These are phyloP conservation scores for Sialis lutaria DNA, from an alignment of 2,888 invertebrate species.

Conservation along the genomic window DNA sequence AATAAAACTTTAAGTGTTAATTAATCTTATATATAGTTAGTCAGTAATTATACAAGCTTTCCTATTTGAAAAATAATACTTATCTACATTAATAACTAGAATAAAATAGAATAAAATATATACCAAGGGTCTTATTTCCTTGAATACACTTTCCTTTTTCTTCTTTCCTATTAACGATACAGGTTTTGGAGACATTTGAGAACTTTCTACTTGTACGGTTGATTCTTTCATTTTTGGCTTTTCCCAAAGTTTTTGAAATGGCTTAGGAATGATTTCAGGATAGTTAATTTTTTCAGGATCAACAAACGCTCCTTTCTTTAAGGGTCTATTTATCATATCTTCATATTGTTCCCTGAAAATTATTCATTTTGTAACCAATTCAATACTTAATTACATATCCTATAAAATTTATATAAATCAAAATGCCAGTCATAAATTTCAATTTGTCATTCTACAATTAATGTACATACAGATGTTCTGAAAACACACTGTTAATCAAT, in stretches of 20 bases:
- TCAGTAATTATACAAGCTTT: too few relatives aligned
- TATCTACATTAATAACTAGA: not conserved
- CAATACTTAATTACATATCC: not conserved
- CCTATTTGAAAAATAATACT: too few relatives aligned
- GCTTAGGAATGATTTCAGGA: slow-evolving; percentile 3
- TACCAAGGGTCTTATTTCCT: slow-evolving; percentile 4
- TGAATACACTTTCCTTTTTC: slow-evolving; percentile 1
- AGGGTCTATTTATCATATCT: slow-evolving; percentile 3
- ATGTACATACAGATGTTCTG: too few relatives aligned
- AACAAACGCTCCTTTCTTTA: slow-evolving; percentile 4
- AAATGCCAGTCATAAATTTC: too few relatives aligned
- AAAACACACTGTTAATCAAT: too few relatives aligned
- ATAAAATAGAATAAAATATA: not conserved
- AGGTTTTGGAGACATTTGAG: slow-evolving; percentile 3
- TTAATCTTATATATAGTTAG: too few relatives aligned
- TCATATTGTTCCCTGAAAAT: slow-evolving; percentile 3
- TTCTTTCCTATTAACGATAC: not conserved
- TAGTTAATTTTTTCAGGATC: slow-evolving; percentile 2
- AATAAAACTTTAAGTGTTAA: too few relatives aligned
- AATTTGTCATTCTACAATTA: too few relatives aligned
- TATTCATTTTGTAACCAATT: not conserved
- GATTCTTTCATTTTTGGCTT: slow-evolving; percentile 3
- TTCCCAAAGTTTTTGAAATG: slow-evolving; percentile 5
- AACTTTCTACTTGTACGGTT: not conserved
- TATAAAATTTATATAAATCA: too few relatives aligned